Conservation (phyloP, 1,140 invertebrate genomes). For the Neotoxoptera formosana region DNA sequence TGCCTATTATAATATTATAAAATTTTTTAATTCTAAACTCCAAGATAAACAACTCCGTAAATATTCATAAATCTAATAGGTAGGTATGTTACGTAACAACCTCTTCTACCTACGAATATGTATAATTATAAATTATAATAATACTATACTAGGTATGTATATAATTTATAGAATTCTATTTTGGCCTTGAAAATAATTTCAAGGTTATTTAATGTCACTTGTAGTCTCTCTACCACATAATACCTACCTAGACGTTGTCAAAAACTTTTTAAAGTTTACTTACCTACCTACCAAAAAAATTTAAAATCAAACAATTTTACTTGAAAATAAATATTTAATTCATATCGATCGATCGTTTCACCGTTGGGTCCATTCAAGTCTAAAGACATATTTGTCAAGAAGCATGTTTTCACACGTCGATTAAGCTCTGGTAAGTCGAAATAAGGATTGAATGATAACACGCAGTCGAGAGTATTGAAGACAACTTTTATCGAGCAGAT, state of each 20-base stretch:
- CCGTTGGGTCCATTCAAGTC: background rate
- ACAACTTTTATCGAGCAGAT: background rate
- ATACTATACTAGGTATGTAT: background rate
- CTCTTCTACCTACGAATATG: background rate
- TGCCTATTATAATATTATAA: too few relatives aligned
- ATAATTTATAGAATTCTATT: background rate
- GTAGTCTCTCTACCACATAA: background rate
- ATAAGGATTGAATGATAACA: background rate
- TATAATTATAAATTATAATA: background rate
- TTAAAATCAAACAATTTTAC: background rate
- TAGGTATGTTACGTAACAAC: background rate
- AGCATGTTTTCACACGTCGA: background rate
- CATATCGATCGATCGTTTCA: background rate
- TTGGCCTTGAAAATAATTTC: conserved; percentile 35
- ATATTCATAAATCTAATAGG: background rate
- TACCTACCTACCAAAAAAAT: background rate
- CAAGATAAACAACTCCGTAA: too few relatives aligned
- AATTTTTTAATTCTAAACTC: too few relatives aligned
- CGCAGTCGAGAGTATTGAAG: background rate
- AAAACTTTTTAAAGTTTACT: background rate
- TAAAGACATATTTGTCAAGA: background rate
- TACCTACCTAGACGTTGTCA: too few relatives aligned
- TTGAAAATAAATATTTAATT: background rate
- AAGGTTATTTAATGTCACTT: conserved; percentile 5
- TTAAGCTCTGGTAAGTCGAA: background rate